Base-by-base conservation (phyloP, 2,888 invertebrate species). In the Schrankia costaestrigalis region DNA sequence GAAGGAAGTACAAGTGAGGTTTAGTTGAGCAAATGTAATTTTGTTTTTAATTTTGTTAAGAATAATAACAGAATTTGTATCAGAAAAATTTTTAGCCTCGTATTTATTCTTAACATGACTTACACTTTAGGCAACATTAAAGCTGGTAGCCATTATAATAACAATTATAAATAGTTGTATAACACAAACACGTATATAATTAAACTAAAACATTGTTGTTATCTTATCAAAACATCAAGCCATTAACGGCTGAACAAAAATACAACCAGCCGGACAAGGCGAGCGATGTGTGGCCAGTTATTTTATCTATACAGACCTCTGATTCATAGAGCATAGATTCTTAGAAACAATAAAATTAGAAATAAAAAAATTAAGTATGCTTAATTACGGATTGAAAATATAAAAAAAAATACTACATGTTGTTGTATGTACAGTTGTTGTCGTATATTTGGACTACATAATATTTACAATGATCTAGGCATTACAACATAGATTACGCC, bases 191-290 rank as follows among this genome's bases (percentile, higher is more conserved):
- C 56, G 54, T 54, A 65, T 78, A 76, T 82, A 84, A 84, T 84
- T 84, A 84, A 80, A 84, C 72, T 75, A 79, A 81, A 84, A 85
- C 82, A 84, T 71, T 74, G 67, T 74, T 49, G 35, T 62, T 82
- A 85, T 87, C 86, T 87, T 64, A 86, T 86, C 86, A 72, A 46
- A 21, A 49, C 55, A 82, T 83, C 84, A 70, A 63, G 56, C 83
- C 86, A 87, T 87, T 87, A 86, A 82, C 82, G 69, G 69, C 61
- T 53, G 55, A 54, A 74, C 73, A 83, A 82, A 84, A 79, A 78
- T 72, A 71, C 59, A 72, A 68, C 64, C 58, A 73, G 55, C 45
- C 56, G 56, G 57, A 54, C 54, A 41, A 43, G 41, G 67, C 64
- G 63, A 62, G 63, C 69, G 65, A 75, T 78, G 72, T 61, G 59